A percentile compares a stretch with the other conserved stretches of the same genome.
Conservation (phyloP, 2,888 invertebrate species). For the Drosophila niveifrons region DNA sequence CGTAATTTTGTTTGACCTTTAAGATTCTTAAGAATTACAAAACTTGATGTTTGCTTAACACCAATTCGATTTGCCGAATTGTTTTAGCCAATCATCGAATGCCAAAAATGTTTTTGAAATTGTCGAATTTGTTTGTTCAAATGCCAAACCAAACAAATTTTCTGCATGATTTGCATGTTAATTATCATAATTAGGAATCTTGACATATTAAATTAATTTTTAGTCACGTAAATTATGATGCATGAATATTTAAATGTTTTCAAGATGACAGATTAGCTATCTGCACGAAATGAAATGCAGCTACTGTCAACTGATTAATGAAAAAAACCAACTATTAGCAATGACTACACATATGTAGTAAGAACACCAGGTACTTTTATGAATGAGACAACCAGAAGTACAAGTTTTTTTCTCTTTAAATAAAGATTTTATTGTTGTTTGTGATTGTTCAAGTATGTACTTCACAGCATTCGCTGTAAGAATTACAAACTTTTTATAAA, state of each 20-base stretch:
- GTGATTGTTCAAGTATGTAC: background rate
- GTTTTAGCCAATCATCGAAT: constrained; percentile 9
- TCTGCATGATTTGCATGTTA: constrained; percentile 36
- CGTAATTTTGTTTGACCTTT: constrained; percentile 64
- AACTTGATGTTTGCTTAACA: constrained; percentile 7
- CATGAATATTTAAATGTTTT: constrained; percentile 15
- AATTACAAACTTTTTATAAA: background rate
- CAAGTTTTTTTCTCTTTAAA: background rate
- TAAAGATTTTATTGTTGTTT: background rate
- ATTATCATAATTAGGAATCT: constrained; percentile 32
- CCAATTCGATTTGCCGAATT: background rate
- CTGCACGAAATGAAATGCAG: constrained; percentile 18
- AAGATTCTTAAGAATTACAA: constrained; percentile 13
- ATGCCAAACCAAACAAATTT: constrained; percentile 1
- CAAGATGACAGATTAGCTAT: constrained; percentile 27
- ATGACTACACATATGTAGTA: background rate
- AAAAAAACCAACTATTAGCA: background rate
- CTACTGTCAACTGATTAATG: constrained; percentile 30
- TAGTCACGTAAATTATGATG: constrained; percentile 45
- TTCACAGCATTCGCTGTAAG: background rate
- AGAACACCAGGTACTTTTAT: background rate
- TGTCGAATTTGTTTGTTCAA: constrained; percentile 1
- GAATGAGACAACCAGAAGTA: background rate
- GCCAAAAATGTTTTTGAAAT: background rate
- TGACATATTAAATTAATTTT: constrained; percentile 35